Percentiles rank a stretch among this genome's conserved stretches.
These are phyloP conservation scores for Leptodactylus fuscus DNA, from an alignment of 2,113 vertebrate species.

Conservation along the genomic window DNA sequence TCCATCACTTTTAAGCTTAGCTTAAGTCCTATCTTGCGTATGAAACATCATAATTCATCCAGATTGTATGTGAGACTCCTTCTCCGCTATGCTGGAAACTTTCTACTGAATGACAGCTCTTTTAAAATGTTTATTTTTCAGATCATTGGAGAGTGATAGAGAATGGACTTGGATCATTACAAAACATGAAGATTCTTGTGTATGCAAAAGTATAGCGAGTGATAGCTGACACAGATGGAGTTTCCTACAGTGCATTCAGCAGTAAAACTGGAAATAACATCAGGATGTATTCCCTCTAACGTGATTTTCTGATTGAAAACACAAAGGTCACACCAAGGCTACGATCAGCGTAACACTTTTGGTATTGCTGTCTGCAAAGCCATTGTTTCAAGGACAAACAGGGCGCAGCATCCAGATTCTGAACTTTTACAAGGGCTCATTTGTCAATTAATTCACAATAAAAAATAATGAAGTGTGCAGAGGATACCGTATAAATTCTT, in stretches of 20 bases:
- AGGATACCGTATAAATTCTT: neutral
- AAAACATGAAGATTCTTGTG: conserved; percentile 69
- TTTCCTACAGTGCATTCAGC: conserved; percentile 47
- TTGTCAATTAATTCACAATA: conserved; percentile 37
- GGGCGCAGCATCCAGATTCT: neutral
- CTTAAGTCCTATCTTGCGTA: no score
- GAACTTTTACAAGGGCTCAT: conserved; percentile 17
- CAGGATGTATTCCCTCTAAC: conserved; percentile 63
- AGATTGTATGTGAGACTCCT: neutral
- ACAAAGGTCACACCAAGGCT: conserved; percentile 50
- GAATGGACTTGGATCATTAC: conserved; percentile 67
- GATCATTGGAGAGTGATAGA: conserved; percentile 69
- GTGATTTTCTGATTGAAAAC: conserved; percentile 52
- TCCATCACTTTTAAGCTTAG: no score
- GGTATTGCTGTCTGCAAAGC: conserved; percentile 1
- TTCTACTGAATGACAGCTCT: conserved; percentile 55
- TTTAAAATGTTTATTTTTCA: conserved; percentile 75
- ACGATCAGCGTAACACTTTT: conserved; percentile 24
- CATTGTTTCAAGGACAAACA: conserved; percentile 39
- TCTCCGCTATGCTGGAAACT: neutral
- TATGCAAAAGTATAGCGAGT: conserved; percentile 63
- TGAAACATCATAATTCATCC: neutral
- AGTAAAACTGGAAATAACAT: conserved; percentile 64
- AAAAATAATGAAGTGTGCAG: conserved; percentile 5
- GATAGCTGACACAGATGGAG: conserved; percentile 64